Evolutionary conservation across 53 echinoderm and acorn worm species (phyloP).

Genomic region (Holothuria leucospilota): DNA sequence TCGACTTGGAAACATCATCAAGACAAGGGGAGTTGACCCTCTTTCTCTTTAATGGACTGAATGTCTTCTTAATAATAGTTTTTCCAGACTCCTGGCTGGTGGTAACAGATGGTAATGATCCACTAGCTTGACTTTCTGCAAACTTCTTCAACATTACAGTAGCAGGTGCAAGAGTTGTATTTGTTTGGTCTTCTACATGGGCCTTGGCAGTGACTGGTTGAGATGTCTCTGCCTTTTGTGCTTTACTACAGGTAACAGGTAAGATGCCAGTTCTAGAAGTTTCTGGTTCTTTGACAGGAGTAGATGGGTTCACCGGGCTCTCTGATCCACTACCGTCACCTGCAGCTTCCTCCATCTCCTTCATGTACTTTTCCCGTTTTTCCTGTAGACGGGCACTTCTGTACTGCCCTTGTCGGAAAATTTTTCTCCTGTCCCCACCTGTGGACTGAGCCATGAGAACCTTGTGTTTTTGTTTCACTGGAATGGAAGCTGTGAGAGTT

Average conservation of each 20-base stretch:
- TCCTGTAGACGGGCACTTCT: constrained; percentile 47
- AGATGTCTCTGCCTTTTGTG: background rate
- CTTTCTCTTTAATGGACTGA: background rate
- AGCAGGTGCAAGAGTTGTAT: background rate
- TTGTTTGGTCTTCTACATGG: background rate
- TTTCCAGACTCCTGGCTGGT: background rate
- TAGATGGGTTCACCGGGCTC: constrained; percentile 16
- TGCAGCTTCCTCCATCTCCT: constrained; percentile 47
- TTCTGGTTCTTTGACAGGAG: constrained; percentile 31
- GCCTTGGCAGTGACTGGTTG: background rate
- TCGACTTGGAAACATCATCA: background rate
- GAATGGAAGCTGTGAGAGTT: constrained; percentile 70
- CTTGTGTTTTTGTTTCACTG: constrained; percentile 62
- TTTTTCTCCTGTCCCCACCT: constrained; percentile 34
- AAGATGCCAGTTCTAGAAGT: background rate
- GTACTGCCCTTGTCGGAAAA: constrained; percentile 43
- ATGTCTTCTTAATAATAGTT: background rate
- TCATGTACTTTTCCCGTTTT: constrained; percentile 34
- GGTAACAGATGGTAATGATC: too few species aligned
- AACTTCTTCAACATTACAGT: constrained; percentile 17
- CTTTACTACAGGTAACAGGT: constrained; percentile 40
- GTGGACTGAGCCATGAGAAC: constrained; percentile 11
- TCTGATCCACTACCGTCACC: constrained; percentile 21
- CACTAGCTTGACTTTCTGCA: background rate
- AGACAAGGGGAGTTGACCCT: background rate